Evolutionary conservation across 2,888 invertebrate genomes (phyloP).

Genomic region (Hemaris fuciformis): DNA sequence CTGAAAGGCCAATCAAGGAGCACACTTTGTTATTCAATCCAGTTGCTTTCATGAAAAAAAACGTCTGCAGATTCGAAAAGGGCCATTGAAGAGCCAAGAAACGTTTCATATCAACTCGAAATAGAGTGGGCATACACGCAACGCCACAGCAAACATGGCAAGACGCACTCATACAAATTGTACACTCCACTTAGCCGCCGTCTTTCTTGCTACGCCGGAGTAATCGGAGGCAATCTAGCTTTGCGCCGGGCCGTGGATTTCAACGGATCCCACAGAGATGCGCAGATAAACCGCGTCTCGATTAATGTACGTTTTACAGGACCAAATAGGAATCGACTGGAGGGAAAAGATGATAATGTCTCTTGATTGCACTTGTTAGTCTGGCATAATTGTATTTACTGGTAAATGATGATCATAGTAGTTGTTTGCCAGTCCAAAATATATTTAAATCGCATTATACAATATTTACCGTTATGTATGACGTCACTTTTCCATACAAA

Average conservation of each 20-base stretch:
- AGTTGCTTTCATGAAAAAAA: slow-evolving; percentile 52
- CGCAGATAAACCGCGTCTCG: neutral
- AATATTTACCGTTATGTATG: no score
- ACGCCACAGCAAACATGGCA: slow-evolving; percentile 62
- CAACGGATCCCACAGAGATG: neutral
- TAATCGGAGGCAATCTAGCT: slow-evolving; percentile 44
- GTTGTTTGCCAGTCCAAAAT: no score
- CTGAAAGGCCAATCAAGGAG: slow-evolving; percentile 54
- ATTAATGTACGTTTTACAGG: neutral
- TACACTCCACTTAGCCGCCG: slow-evolving; percentile 55
- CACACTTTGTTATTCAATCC: slow-evolving; percentile 63
- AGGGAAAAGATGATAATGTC: no score
- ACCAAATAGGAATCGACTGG: no score
- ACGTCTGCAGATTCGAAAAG: slow-evolving; percentile 49
- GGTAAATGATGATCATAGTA: no score
- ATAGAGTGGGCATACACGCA: slow-evolving; percentile 66
- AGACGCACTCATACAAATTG: slow-evolving; percentile 75
- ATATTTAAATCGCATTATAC: no score
- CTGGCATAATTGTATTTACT: no score
- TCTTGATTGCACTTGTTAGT: no score
- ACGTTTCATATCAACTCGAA: slow-evolving; percentile 63
- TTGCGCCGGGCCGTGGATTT: neutral
- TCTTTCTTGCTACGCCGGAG: slow-evolving; percentile 49
- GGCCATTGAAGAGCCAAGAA: slow-evolving; percentile 47
- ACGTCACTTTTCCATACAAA: no score